phyloP scores from a whole-genome alignment of 2,888 invertebrate species.

The Theretra japonica region DNA sequence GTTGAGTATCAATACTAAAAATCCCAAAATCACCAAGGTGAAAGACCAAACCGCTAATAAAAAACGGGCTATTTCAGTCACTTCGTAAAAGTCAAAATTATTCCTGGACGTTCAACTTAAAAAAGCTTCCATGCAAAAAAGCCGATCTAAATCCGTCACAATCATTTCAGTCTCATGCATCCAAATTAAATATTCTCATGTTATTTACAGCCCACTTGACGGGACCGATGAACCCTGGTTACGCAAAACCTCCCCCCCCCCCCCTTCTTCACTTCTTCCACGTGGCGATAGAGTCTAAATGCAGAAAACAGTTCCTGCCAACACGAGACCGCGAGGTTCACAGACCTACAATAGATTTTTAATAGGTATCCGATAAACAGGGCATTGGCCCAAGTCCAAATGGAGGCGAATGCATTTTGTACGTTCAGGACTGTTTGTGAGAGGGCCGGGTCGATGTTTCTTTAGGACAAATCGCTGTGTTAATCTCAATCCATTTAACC shows the following conservation, averaged over 20 bases:
- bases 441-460: background rate
- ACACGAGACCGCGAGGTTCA: conserved; percentile 48
- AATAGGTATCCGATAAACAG: conserved; percentile 53
- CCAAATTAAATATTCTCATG: conserved; percentile 8
- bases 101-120: conserved; percentile 18
- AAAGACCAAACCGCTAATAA: background rate
- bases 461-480: background rate
- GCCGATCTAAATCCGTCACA: conserved; percentile 2
- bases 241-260: background rate
- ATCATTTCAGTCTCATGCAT: conserved; percentile 2
- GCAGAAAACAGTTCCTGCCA: conserved; percentile 52
- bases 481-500: too few relatives aligned
- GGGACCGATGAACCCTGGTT: conserved; percentile 21
- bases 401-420: conserved; percentile 44
- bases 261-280: background rate
- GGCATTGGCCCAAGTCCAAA: conserved; percentile 57
- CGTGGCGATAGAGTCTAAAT: conserved; percentile 44
- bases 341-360: conserved; percentile 53
- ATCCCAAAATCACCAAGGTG: background rate
- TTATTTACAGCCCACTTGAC: conserved; percentile 12
- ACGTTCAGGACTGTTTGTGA: conserved; percentile 2
- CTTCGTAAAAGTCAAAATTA: conserved; percentile 7
- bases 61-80: background rate
- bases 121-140: background rate
- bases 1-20: background rate